Conservation (phyloP, 2,797 vertebrate species). For the Heliangelus exortis region DNA sequence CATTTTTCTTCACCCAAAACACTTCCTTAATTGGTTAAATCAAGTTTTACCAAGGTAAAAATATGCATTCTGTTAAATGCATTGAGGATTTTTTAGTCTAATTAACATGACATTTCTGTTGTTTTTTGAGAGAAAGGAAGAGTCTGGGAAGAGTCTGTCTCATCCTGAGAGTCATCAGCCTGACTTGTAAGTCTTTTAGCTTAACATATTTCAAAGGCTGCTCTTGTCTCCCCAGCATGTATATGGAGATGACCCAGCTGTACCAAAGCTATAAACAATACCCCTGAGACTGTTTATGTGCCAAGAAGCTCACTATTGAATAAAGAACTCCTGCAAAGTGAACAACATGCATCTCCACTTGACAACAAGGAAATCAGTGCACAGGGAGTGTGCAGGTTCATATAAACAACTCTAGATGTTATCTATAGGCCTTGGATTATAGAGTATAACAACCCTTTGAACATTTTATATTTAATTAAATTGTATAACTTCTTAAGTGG, state of each 20-base stretch:
- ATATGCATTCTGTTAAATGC: neutral
- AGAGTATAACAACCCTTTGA: neutral
- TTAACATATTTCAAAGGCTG: neutral
- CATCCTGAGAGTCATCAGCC: neutral
- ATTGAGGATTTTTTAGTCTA: neutral
- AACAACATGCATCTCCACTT: neutral
- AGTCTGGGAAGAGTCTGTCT: neutral
- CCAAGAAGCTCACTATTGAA: neutral
- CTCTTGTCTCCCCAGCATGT: neutral
- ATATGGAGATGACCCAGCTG: neutral
- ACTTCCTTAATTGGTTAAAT: neutral
- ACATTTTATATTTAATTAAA: neutral
- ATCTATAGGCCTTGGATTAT: neutral
- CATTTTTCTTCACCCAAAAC: neutral
- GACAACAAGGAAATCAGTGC: neutral
- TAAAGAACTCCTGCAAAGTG: neutral
- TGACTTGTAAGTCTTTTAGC: neutral
- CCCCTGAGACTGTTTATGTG: neutral
- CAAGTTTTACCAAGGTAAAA: neutral
- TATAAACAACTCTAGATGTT: neutral
- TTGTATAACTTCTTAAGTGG: neutral
- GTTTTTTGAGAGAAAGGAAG: neutral
- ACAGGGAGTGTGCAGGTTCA: neutral
- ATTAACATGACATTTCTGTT: neutral
- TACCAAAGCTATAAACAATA: neutral